Percentiles rank a stretch among this genome's conserved stretches.
Conservation (phyloP, 2,113 vertebrate genomes). For the Dermatemys mawii region DNA sequence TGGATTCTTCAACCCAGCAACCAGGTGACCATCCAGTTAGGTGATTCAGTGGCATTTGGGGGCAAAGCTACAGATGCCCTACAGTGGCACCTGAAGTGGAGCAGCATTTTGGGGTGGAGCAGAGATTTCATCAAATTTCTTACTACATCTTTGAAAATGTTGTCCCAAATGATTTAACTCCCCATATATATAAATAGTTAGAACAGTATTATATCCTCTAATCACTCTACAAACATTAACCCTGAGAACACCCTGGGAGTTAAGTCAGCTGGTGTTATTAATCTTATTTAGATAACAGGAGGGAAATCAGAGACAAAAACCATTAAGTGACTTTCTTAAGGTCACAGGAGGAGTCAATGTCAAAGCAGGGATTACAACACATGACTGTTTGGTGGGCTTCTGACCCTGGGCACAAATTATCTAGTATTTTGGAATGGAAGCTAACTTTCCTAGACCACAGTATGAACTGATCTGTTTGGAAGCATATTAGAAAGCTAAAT, state of each 20-base stretch:
- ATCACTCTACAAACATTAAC: neutral
- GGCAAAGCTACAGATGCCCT: fast-evolving
- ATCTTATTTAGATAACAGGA: neutral
- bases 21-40: neutral
- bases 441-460: fast-evolving
- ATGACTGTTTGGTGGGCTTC: fast-evolving
- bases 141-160: neutral
- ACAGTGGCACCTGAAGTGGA: fast-evolving
- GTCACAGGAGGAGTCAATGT: neutral
- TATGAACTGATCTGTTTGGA: fast-evolving
- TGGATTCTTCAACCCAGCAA: neutral
- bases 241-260: neutral
- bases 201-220: fast-evolving
- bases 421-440: fast-evolving
- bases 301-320: neutral
- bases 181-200: neutral
- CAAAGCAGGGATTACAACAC: neutral
- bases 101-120: neutral
- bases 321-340: neutral
- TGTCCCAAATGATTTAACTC: neutral
- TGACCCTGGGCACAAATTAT: fast-evolving
- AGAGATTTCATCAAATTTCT: neutral
- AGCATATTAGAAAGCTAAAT: neutral
- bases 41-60: neutral
- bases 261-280: neutral